Conservation (phyloP, 2,113 vertebrate genomes). For the Pachycephala philippinensis region DNA sequence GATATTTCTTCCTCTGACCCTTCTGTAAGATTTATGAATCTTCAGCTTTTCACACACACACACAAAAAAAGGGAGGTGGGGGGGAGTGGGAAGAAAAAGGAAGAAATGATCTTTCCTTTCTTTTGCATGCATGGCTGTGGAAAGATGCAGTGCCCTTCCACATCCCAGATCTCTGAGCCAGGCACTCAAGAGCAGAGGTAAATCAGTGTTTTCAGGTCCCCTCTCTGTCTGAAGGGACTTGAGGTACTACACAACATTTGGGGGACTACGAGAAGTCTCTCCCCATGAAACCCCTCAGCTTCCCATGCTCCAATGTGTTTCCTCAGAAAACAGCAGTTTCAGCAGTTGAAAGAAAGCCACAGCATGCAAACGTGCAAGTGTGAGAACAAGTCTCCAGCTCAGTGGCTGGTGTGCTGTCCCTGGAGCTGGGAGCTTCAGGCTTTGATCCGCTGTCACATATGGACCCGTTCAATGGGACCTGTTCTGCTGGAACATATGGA, state of each 20-base stretch:
- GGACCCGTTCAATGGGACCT: background rate
- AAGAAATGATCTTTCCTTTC: background rate
- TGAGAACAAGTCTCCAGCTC: background rate
- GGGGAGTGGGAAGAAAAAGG: no score
- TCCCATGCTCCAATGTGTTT: background rate
- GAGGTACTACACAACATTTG: background rate
- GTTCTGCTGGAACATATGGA: background rate
- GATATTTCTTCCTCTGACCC: background rate
- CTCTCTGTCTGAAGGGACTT: background rate
- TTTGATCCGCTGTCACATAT: accelerated
- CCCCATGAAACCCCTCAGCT: background rate
- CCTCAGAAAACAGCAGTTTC: background rate
- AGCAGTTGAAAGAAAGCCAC: background rate
- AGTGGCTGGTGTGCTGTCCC: background rate
- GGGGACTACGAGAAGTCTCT: background rate
- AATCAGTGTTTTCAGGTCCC: background rate
- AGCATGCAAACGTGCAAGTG: background rate
- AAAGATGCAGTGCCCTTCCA: background rate
- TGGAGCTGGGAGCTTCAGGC: background rate
- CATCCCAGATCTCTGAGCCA: background rate
- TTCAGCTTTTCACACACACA: background rate
- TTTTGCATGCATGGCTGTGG: background rate
- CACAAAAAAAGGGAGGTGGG: background rate
- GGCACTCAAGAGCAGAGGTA: background rate
- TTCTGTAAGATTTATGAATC: background rate